Percentiles rank a stretch among this genome's conserved stretches.
Evolutionary conservation across 2,113 vertebrate species (phyloP).

Genomic region (Meles meles): DNA sequence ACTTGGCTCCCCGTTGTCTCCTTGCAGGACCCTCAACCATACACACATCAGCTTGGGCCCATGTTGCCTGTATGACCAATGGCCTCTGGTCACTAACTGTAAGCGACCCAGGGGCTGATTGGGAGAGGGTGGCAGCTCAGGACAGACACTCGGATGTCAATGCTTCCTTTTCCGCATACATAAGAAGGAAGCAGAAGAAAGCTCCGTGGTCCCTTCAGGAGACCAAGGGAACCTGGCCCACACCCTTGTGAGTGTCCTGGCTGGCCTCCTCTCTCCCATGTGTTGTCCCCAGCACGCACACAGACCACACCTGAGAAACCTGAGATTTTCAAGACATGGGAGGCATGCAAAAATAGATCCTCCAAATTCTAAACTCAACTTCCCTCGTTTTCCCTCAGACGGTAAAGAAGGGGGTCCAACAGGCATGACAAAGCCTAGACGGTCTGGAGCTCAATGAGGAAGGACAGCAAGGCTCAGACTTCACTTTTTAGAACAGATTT

Average conservation of each 20-base stretch:
- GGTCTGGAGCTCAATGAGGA: not conserved
- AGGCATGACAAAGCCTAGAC: not conserved
- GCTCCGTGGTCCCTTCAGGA: not conserved
- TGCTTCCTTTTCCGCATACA: not conserved
- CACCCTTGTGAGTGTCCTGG: rapidly evolving
- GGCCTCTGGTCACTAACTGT: not conserved
- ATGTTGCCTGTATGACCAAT: not conserved
- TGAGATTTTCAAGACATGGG: not conserved
- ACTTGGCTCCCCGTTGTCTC: not conserved
- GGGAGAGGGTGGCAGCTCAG: not conserved
- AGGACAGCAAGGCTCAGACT: rapidly evolving
- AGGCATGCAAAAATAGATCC: not conserved
- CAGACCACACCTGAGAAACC: not conserved
- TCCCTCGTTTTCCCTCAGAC: not conserved
- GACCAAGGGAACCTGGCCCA: not conserved
- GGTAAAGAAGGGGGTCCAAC: not conserved
- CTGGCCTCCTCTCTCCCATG: not conserved
- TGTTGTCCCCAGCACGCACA: not conserved
- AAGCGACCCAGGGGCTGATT: not conserved
- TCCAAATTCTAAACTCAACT: not conserved
- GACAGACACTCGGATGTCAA: not conserved
- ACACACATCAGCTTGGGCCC: not conserved
- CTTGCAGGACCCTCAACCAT: not conserved
- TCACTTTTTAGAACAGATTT: not conserved
- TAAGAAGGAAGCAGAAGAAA: not conserved